Evolutionary conservation across 2,113 vertebrate species (phyloP), one percentile per base, ranked within the genome.

Genomic region (Glaucomys volans): DNA sequence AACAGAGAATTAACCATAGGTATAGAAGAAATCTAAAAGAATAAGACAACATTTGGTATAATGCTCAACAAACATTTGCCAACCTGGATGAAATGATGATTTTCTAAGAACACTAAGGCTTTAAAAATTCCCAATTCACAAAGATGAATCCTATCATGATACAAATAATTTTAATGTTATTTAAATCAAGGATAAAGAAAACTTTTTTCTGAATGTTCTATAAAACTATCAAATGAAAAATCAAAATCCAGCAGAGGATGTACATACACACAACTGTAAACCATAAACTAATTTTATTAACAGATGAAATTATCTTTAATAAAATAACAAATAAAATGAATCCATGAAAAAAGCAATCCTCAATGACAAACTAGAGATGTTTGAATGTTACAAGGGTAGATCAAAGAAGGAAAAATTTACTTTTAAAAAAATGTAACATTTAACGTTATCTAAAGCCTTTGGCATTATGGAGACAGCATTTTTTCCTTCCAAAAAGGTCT

Each of bases 71-170:
- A 75, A 76, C 18, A 44, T 72, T n/a, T 95, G 67, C 72, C 24
- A 83, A 62, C 76, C 28, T 47, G 24, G 37, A 91, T 67, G 54
- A 96, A 96, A 91, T 26, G 12, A 66, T 50, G 2, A 13, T 76
- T 95, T 97, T 47, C 79, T 91, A 69, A 91, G 57, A 95, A 71
- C 76, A 96, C 20, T 71, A 88, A 94, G 95, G 71, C 69, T 76
- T 91, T 76, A 37, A 71, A 92, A 97, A 80, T 8, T 77, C 37
- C 13, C 50, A 13, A 66, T 4, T 93, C 9, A 71, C 37, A 86
- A 96, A 88, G 52, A 94, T 85, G 59, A 89, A 76, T 80, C 35
- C n/a, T 72, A 66, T 16, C 24, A 75, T 52, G 40, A 95, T 59
- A 95, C 16, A 62, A 83, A 44, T 77, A 67, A 86, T 79, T 79